These are phyloP conservation scores for Apeltes quadracus DNA, from an alignment of 2,113 vertebrate genomes.

Conservation along the genomic window DNA sequence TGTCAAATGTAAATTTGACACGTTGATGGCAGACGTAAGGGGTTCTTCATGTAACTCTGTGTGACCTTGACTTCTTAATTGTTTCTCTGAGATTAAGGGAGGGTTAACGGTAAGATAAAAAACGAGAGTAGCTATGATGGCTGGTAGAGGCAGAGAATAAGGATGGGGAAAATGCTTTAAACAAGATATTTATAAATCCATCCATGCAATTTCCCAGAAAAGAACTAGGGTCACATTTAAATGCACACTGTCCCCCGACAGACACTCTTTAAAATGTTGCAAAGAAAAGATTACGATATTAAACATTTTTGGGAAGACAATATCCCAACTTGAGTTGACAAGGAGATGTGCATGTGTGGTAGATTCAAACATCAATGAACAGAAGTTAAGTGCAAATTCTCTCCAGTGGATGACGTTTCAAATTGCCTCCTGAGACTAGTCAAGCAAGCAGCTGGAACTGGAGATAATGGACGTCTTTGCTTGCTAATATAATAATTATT, in stretches of 20 bases:
- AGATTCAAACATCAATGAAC: neutral
- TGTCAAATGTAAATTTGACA: too few species aligned
- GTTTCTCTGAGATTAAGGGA: constrained; percentile 17
- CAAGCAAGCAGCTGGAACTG: neutral
- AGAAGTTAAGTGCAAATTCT: neutral
- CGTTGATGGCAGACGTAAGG: too few species aligned
- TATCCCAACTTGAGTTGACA: too few species aligned
- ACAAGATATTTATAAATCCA: neutral
- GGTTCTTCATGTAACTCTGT: neutral
- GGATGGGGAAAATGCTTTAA: neutral
- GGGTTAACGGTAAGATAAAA: neutral
- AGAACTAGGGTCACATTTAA: neutral
- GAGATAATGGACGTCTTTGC: neutral
- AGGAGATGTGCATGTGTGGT: too few species aligned
- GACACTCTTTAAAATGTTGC: constrained; percentile 8
- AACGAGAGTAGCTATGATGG: neutral
- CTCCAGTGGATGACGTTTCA: neutral
- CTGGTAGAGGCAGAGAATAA: neutral
- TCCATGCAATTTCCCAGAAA: neutral
- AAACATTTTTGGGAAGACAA: neutral
- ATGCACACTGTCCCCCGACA: too few species aligned
- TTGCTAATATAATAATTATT: neutral
- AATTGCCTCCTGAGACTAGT: neutral
- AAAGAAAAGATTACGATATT: neutral
- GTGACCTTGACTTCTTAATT: constrained; percentile 30